Base-by-base conservation (phyloP, 2,113 vertebrate genomes). In the Rhegmatorhina hoffmannsi region DNA sequence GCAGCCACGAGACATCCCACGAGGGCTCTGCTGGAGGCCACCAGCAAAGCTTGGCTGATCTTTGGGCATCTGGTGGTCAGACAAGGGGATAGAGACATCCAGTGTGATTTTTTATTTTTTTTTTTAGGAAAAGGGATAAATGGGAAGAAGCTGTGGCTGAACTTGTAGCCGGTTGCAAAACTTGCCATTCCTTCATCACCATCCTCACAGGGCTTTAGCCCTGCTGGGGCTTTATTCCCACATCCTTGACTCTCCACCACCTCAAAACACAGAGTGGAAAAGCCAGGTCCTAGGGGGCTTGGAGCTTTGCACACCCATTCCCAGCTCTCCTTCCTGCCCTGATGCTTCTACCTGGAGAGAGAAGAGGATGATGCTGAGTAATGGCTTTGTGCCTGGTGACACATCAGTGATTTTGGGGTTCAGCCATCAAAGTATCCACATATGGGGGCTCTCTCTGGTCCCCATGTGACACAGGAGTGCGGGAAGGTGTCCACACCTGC, bases 381-480 rank as follows among this genome's bases (percentile, higher is more conserved):
- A 31, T 2, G 31, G 38, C 92, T 78, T 44, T 53, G 58, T 28
- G 62, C 36, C 53, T 76, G 66, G 40, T 75, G 87, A 50, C 60
- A 43, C 49, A 8, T 7, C 25, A 1, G 6, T 25, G 70, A 24
- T 75, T 86, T 56, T 46, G 66, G 58, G 84, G 73, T 62, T 87
- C 73, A 15, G 43, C 69, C 84, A 87, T 52, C 40, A 8, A 13
- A 63, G 34, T 16, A 1, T 24, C 62, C 2, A 0, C 0, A 1
- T 17, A 62, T 7, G 40, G 7, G 73, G 58, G 44, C 49, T 83
- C 75, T 73, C 9, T 0, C 0, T 38, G 29, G 20, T 47, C 72
- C 73, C 47, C 1, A 0, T 34, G n/a, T 70, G 74, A 13, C 63
- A 5, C 0, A 0, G 53, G 31, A 31, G 5, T 0, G 1, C 26